Conservation (phyloP, 2,113 vertebrate genomes). For the Potamarius usumacintae region DNA sequence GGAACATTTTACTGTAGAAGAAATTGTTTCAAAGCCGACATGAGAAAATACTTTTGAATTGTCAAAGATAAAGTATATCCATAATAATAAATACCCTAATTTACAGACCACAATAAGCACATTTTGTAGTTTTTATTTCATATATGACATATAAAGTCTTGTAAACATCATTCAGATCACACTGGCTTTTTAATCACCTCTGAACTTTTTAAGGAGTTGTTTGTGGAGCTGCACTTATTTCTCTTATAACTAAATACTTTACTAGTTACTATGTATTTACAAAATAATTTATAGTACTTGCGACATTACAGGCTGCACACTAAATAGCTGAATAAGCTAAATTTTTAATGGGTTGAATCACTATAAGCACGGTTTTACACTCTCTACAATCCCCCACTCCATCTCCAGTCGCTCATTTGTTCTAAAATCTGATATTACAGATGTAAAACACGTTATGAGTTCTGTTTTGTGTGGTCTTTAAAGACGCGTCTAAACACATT, state of each 20-base stretch:
- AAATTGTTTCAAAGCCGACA: background rate
- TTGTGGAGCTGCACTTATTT: background rate
- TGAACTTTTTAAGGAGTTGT: background rate
- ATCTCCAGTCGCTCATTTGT: background rate
- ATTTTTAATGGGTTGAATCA: background rate
- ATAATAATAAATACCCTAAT: background rate
- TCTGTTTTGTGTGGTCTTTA: background rate
- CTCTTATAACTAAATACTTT: background rate
- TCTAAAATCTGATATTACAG: background rate
- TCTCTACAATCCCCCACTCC: background rate
- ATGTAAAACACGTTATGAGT: background rate
- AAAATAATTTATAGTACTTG: background rate
- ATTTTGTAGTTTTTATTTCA: background rate
- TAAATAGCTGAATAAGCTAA: background rate
- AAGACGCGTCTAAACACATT: background rate
- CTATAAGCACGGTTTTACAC: background rate
- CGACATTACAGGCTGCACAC: background rate
- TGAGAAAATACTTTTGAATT: background rate
- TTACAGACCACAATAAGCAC: background rate
- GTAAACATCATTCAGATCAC: background rate
- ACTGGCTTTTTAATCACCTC: background rate
- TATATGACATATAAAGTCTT: background rate
- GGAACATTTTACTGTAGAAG: background rate
- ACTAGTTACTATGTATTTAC: background rate
- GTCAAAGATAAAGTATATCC: background rate